Percentiles rank a stretch among this genome's conserved stretches.
Evolutionary conservation across 2,113 vertebrate genomes (phyloP).

Genomic region (Chiloscyllium plagiosum): DNA sequence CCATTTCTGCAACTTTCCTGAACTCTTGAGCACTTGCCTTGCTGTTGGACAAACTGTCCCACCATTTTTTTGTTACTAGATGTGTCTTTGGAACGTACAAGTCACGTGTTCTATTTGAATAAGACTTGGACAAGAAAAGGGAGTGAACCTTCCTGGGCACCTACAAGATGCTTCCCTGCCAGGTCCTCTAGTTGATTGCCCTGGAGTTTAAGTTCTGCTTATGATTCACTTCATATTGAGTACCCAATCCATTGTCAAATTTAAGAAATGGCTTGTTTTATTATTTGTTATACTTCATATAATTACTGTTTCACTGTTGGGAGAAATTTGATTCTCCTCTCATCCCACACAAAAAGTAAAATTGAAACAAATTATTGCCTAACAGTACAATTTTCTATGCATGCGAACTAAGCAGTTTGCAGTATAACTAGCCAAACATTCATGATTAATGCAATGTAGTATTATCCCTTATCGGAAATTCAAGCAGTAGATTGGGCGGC

Average conservation of each 20-base stretch:
- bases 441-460: not conserved
- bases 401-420: not conserved
- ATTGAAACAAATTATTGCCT: not conserved
- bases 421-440: not conserved
- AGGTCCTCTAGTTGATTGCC: not conserved
- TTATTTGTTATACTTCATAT: not conserved
- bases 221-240: not conserved
- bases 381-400: not conserved
- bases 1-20: not conserved
- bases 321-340: not conserved
- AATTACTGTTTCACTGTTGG: not conserved
- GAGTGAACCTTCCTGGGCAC: not conserved
- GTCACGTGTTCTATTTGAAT: not conserved
- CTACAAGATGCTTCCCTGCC: not conserved
- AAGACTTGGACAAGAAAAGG: not conserved
- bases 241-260: not conserved
- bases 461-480: not conserved
- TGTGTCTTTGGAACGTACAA: not conserved
- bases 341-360: not conserved
- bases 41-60: not conserved
- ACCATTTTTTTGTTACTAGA: not conserved
- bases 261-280: not conserved
- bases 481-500: not conserved
- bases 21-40: not conserved
- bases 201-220: not conserved